These are phyloP conservation scores for Astropecten irregularis DNA, from an alignment of 53 echinoderm and acorn worm genomes.

Conservation along the genomic window DNA sequence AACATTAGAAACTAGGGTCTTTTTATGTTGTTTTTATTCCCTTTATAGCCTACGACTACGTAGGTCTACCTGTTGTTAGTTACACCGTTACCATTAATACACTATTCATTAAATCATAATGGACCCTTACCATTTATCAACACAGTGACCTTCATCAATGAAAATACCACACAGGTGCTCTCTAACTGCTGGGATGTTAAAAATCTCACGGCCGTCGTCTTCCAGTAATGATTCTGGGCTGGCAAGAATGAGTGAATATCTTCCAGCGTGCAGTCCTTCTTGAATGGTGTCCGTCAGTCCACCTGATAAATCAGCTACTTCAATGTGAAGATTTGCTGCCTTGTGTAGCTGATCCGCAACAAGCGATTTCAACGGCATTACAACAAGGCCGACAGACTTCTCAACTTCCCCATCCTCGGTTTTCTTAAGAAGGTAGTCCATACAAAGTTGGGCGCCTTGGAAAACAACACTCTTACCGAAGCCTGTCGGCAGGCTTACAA, in stretches of 20 bases:
- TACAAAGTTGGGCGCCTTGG: conserved; percentile 29
- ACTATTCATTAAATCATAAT: no score
- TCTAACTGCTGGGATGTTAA: background rate
- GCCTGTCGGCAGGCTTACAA: conserved; percentile 48
- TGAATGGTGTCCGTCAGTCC: conserved; percentile 46
- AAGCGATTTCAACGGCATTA: conserved; percentile 54
- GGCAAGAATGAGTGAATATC: conserved; percentile 31
- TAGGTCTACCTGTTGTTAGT: no score
- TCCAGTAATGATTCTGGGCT: conserved; percentile 50
- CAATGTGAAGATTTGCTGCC: conserved; percentile 12
- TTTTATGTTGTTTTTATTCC: no score
- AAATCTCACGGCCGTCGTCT: conserved; percentile 34
- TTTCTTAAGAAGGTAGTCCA: no score
- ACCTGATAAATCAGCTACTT: conserved; percentile 36
- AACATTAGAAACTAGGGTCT: no score
- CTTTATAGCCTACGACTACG: no score
- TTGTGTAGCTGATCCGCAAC: conserved; percentile 46
- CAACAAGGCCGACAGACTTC: conserved; percentile 34
- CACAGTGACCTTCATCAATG: no score
- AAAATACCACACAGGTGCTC: no score
- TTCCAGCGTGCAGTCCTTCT: conserved; percentile 7
- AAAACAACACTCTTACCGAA: conserved; percentile 41
- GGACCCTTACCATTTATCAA: no score
- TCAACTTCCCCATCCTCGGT: no score
- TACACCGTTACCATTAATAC: no score